Evolutionary conservation across 2,113 vertebrate genomes (phyloP).

Genomic region (Andinoacara biseriatus): DNA sequence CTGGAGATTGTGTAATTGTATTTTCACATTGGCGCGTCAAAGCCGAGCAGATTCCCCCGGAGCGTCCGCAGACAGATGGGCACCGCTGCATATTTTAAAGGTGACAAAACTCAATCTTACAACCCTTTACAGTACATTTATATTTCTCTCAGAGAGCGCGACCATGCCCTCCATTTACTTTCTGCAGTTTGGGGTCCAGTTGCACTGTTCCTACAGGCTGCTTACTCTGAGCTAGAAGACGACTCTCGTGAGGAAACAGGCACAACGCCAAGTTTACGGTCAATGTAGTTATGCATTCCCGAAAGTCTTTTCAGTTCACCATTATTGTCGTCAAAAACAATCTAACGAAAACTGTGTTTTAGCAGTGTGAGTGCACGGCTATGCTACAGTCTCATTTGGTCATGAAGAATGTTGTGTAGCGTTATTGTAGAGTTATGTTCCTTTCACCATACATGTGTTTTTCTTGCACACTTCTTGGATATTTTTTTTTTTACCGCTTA

Average conservation of each 20-base stretch:
- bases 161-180: background rate
- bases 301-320: background rate
- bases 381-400: background rate
- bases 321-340: background rate
- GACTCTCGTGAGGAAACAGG: background rate
- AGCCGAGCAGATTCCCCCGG: slow-evolving; percentile 52
- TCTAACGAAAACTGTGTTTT: background rate
- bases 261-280: background rate
- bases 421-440: too few relatives aligned
- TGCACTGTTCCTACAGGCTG: background rate
- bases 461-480: too few relatives aligned
- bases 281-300: background rate
- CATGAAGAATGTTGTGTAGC: too few relatives aligned
- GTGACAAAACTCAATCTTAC: slow-evolving; percentile 23
- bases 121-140: slow-evolving; percentile 20
- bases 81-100: slow-evolving; percentile 65
- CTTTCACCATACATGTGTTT: too few relatives aligned
- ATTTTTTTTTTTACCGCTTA: too few relatives aligned
- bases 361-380: background rate
- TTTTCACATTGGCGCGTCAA: slow-evolving; percentile 65
- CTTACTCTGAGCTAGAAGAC: background rate
- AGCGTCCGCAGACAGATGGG: slow-evolving; percentile 59
- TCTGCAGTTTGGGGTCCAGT: slow-evolving; percentile 11
- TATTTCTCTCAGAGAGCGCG: background rate
- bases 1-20: slow-evolving; percentile 71